These are phyloP conservation scores for Agrilus cyanescens DNA, from an alignment of 2,888 invertebrate species.

Conservation along the genomic window DNA sequence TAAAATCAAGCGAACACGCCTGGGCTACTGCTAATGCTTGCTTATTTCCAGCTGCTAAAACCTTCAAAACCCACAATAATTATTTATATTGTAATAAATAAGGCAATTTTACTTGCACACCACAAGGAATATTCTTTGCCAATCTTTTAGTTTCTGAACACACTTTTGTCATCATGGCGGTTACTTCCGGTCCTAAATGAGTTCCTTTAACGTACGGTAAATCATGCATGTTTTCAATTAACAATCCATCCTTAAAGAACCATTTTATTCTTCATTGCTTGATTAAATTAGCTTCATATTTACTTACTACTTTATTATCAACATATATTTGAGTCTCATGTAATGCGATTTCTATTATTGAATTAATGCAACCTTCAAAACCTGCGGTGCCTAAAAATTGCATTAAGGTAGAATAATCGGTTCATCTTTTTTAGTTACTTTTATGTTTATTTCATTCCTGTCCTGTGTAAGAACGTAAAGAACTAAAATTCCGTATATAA, in stretches of 20 bases:
- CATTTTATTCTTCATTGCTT: background rate
- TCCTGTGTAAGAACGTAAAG: too few relatives aligned
- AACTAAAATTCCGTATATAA: too few relatives aligned
- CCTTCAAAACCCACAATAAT: conserved; percentile 29
- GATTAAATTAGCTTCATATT: background rate
- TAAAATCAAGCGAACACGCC: conserved; percentile 56
- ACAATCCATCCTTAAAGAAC: conserved; percentile 48
- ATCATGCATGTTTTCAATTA: conserved; percentile 74
- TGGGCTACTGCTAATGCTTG: conserved; percentile 66
- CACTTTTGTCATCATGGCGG: conserved; percentile 54
- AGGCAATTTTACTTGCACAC: conserved; percentile 42
- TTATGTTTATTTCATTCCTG: too few relatives aligned
- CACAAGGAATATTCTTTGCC: conserved; percentile 41
- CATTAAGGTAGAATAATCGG: conserved; percentile 1
- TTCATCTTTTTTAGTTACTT: too few relatives aligned
- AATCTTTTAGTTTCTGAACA: conserved; percentile 42
- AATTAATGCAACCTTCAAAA: conserved; percentile 40
- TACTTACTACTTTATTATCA: conserved; percentile 21
- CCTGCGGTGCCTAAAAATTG: conserved; percentile 46
- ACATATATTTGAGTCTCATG: conserved; percentile 51
- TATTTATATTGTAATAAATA: background rate
- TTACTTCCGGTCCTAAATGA: conserved; percentile 52
- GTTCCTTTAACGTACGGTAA: conserved; percentile 52
- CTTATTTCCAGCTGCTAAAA: conserved; percentile 64
- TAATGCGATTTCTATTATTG: conserved; percentile 45